Conservation (phyloP, 2,113 vertebrate species). For the Callocephalon fimbriatum region DNA sequence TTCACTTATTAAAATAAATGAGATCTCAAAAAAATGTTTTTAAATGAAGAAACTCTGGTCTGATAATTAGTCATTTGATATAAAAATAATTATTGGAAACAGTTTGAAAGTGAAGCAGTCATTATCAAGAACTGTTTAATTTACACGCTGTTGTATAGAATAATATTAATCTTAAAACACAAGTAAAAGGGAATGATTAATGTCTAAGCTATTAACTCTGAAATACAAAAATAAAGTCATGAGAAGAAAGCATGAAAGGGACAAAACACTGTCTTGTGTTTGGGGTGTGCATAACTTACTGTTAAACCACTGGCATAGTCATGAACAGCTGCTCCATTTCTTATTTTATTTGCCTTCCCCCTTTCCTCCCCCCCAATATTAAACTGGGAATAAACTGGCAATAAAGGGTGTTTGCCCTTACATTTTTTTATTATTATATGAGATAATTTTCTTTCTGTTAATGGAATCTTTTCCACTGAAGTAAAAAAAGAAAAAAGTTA, state of each 20-base stretch:
- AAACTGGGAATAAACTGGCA: not conserved
- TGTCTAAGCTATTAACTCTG: not conserved
- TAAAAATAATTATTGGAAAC: conserved; percentile 38
- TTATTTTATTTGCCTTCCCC: not conserved
- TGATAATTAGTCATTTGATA: conserved; percentile 9
- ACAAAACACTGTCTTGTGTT: not conserved
- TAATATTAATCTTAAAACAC: not conserved
- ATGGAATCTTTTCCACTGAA: not conserved
- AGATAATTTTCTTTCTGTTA: not conserved
- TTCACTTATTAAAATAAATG: not conserved
- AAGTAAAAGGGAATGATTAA: not conserved
- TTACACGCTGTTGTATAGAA: not conserved
- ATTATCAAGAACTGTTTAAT: not conserved
- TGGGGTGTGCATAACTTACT: not conserved
- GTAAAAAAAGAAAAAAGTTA: not conserved
- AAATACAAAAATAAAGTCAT: not conserved
- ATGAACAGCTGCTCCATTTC: not conserved
- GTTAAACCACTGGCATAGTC: not conserved
- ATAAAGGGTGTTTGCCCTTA: not conserved
- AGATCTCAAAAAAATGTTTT: not conserved
- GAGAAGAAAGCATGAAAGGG: not conserved
- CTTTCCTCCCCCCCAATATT: not conserved
- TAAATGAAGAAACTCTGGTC: not conserved
- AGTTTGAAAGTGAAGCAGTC: not conserved
- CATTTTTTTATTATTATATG: not conserved